phyloP scores from a whole-genome alignment of 1,140 invertebrate genomes.

The Manduca sexta region DNA sequence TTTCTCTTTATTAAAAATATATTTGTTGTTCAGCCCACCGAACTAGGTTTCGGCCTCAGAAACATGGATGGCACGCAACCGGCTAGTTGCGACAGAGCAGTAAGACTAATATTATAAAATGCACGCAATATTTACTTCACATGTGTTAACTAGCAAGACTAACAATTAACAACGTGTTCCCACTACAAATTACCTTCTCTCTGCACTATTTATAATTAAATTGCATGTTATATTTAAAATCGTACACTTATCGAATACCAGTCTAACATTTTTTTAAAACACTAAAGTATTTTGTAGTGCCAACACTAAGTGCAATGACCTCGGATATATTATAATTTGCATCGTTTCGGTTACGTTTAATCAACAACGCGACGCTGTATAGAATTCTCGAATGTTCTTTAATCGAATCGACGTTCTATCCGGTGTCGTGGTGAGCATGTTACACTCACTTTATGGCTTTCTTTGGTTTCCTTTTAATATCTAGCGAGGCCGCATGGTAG shows the following conservation, averaged over 20 bases:
- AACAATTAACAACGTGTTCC: slow-evolving; percentile 9
- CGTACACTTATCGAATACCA: too few species aligned
- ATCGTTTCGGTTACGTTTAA: slow-evolving; percentile 6
- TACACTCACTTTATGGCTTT: slow-evolving; percentile 52
- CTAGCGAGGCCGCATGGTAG: slow-evolving; percentile 70
- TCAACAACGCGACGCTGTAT: not conserved
- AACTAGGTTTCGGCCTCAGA: slow-evolving; percentile 60
- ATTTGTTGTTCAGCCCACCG: slow-evolving; percentile 57
- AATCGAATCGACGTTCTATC: slow-evolving; percentile 47
- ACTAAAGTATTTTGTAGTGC: too few species aligned
- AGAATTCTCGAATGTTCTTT: slow-evolving; percentile 11
- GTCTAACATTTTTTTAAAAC: too few species aligned
- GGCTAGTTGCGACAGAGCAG: slow-evolving; percentile 53
- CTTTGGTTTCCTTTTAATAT: slow-evolving; percentile 54
- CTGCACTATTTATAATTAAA: too few species aligned
- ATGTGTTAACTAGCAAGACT: slow-evolving; percentile 10
- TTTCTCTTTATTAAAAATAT: slow-evolving; percentile 4
- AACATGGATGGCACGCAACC: slow-evolving; percentile 53
- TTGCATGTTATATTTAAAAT: too few species aligned
- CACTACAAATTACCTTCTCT: not conserved
- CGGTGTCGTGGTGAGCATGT: slow-evolving; percentile 40
- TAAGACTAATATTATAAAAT: slow-evolving; percentile 45
- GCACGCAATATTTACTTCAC: slow-evolving; percentile 38
- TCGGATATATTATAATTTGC: not conserved
- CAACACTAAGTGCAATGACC: too few species aligned